These are phyloP conservation scores for Parnassius orleans DNA, from an alignment of 2,888 invertebrate genomes.

Conservation along the genomic window DNA sequence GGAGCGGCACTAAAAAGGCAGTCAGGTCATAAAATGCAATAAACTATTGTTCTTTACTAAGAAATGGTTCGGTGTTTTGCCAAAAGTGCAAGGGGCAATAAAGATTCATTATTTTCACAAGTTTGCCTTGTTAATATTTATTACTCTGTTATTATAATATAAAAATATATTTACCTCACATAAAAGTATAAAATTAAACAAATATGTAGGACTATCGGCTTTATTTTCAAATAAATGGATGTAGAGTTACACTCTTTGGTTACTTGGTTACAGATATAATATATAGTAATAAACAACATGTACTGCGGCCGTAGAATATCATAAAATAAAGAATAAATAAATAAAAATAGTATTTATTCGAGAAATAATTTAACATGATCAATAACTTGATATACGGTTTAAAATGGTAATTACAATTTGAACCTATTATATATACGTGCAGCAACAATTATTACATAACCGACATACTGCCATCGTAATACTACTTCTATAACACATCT, in stretches of 20 bases:
- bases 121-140: neutral
- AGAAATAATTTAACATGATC: constrained; percentile 24
- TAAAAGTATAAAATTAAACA: constrained; percentile 8
- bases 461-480: neutral
- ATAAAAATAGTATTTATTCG: constrained; percentile 21
- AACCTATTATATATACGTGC: constrained; percentile 13
- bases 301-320: neutral
- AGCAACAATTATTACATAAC: constrained; percentile 1
- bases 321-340: constrained; percentile 14
- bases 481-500: constrained; percentile 2
- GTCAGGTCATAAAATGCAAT: neutral
- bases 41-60: neutral
- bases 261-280: constrained; percentile 5
- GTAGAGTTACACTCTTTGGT: constrained; percentile 10
- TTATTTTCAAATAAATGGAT: constrained; percentile 14
- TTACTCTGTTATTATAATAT: neutral
- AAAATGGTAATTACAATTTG: constrained; percentile 17
- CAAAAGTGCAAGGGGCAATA: neutral
- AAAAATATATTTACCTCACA: neutral
- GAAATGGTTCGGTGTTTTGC: neutral
- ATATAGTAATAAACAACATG: neutral
- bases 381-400: constrained; percentile 8
- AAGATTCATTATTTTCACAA: neutral
- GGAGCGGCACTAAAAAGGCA: neutral
- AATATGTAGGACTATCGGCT: constrained; percentile 4